Conservation (phyloP, 2,888 invertebrate species). For the Emmelina monodactyla region DNA sequence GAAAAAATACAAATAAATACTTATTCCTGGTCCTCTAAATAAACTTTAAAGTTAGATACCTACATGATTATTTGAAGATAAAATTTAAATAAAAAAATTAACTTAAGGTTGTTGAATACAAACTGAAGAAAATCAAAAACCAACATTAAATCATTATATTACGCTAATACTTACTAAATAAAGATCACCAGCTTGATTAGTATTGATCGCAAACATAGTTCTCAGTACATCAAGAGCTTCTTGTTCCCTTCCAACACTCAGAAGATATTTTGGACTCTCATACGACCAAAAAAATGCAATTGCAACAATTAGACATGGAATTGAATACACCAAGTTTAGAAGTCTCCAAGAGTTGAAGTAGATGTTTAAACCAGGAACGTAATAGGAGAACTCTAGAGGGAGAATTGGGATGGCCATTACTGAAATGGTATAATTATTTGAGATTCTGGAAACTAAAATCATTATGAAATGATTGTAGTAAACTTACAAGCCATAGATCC, state of each 20-base stretch:
- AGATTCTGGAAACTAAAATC: neutral
- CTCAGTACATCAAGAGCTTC: slow-evolving; percentile 58
- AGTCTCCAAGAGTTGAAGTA: slow-evolving; percentile 77
- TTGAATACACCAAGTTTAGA: slow-evolving; percentile 67
- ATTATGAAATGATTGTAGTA: neutral
- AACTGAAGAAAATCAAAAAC: neutral
- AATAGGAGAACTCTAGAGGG: slow-evolving; percentile 57
- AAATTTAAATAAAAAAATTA: too few species aligned
- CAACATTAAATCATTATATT: neutral
- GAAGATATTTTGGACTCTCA: slow-evolving; percentile 80
- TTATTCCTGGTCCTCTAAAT: too few species aligned
- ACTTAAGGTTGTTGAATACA: too few species aligned
- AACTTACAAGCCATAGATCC: slow-evolving; percentile 43
- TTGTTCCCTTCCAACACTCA: slow-evolving; percentile 61
- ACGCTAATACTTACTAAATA: slow-evolving; percentile 28
- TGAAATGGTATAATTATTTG: slow-evolving; percentile 22
- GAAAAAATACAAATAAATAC: too few species aligned
- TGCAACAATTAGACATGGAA: slow-evolving; percentile 69
- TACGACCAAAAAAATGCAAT: slow-evolving; percentile 63
- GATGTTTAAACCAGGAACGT: slow-evolving; percentile 50
- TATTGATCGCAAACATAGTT: slow-evolving; percentile 35
- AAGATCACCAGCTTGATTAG: slow-evolving; percentile 26
- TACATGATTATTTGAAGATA: too few species aligned
- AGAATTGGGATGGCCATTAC: slow-evolving; percentile 73
- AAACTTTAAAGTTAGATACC: too few species aligned